phyloP scores from a whole-genome alignment of 2,113 vertebrate species.

The Melanostigma gelatinosum region DNA sequence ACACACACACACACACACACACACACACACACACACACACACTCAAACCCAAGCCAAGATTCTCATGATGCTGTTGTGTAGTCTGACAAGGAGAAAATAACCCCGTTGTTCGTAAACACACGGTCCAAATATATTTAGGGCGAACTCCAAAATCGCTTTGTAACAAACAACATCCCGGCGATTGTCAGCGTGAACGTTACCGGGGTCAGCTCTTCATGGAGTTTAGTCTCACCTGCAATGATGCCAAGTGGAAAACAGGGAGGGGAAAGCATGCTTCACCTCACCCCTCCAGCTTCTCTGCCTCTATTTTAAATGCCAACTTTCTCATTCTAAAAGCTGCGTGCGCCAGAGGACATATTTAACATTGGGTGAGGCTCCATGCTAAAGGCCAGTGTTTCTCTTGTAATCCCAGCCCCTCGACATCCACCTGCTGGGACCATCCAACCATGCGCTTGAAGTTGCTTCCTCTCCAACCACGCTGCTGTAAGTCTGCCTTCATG shows the following conservation, averaged over 20 bases:
- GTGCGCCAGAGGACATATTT: constrained; percentile 44
- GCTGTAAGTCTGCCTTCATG: constrained; percentile 7
- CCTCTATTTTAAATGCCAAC: constrained; percentile 58
- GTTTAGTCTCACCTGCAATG: constrained; percentile 31
- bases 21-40: neutral
- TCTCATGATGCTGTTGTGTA: constrained; percentile 21
- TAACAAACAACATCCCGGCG: fast-evolving
- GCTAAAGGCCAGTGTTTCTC: constrained; percentile 55
- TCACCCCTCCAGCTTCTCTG: constrained; percentile 11
- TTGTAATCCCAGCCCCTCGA: constrained; percentile 44
- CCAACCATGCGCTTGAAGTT: constrained; percentile 31
- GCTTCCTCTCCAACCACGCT: constrained; percentile 13
- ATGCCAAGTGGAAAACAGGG: constrained; percentile 31
- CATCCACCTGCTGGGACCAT: constrained; percentile 62
- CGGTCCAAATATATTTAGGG: neutral
- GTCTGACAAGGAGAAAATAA: constrained; percentile 29
- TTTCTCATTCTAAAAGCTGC: constrained; percentile 51
- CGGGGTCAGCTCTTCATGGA: constrained; percentile 27
- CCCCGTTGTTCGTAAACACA: constrained; percentile 10
- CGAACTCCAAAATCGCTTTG: constrained; percentile 11
- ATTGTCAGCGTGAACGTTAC: constrained; percentile 27
- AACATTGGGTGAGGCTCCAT: constrained; percentile 20
- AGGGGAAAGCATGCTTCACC: constrained; percentile 1
- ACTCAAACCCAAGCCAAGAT: constrained; percentile 27
- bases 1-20: constrained; percentile 8